Conservation (phyloP, 2,888 invertebrate species). For the Melikaiella ostensackeni region DNA sequence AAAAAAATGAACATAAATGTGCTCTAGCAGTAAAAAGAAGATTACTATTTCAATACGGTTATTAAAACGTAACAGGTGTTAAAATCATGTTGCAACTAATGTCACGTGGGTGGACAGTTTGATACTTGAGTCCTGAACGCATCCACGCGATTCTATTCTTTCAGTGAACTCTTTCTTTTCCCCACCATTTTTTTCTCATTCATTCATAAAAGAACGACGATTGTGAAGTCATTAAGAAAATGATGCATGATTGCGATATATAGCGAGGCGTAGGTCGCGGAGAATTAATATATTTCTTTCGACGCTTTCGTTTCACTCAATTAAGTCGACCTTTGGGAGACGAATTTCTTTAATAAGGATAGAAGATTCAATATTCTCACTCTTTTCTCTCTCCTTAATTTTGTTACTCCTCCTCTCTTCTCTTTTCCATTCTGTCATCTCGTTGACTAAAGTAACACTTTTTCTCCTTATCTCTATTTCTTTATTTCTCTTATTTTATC, state of each 20-base stretch:
- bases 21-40: not conserved
- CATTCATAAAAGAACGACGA: not conserved
- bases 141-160: conserved; percentile 39
- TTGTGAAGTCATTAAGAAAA: not conserved
- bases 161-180: not conserved
- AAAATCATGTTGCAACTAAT: not conserved
- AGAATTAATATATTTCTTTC: not conserved
- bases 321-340: not conserved
- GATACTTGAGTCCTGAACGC: conserved; percentile 49
- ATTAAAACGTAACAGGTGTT: not conserved
- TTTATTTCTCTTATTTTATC: no score
- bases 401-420: no score
- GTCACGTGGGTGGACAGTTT: conserved; percentile 52
- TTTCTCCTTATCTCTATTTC: no score
- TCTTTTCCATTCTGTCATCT: no score
- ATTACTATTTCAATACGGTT: not conserved
- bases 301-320: not conserved
- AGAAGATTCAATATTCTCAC: not conserved
- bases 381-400: no score
- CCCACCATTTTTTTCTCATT: not conserved
- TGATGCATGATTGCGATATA: not conserved
- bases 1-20: not conserved
- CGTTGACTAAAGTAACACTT: no score
- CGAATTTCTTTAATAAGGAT: not conserved
- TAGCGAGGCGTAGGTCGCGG: not conserved